Percentiles rank a stretch among this genome's conserved stretches.
Conservation (phyloP, 2,113 vertebrate species). For the Choloepus hoffmanni region DNA sequence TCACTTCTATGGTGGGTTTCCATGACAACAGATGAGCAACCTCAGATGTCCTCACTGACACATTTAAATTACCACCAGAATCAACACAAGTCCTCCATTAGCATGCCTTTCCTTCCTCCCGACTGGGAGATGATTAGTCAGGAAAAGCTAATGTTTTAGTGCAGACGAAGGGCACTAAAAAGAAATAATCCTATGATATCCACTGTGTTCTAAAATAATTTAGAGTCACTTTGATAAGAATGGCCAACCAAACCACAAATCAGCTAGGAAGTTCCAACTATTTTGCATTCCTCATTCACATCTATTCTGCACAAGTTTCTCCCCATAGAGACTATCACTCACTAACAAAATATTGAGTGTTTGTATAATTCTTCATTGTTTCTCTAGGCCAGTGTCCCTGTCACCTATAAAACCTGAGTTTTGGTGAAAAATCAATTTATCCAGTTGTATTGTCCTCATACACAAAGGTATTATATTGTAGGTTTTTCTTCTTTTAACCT, state of each 20-base stretch:
- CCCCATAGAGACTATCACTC: not conserved
- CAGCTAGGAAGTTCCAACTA: not conserved
- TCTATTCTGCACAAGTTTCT: not conserved
- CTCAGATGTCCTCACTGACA: not conserved
- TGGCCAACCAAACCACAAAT: not conserved
- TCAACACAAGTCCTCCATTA: not conserved
- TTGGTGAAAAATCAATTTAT: not conserved
- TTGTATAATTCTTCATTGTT: not conserved
- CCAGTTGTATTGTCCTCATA: not conserved
- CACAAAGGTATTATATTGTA: not conserved
- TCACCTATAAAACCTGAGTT: not conserved
- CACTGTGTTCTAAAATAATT: not conserved
- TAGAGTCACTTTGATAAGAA: not conserved
- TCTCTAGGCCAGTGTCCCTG: not conserved
- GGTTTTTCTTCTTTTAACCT: not conserved
- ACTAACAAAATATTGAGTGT: not conserved
- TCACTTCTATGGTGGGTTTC: not conserved
- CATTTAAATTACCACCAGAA: conserved; percentile 6
- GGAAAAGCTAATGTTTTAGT: not conserved
- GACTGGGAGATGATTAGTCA: not conserved
- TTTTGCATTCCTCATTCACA: not conserved
- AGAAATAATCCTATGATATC: not conserved
- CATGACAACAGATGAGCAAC: conserved; percentile 7
- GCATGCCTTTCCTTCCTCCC: not conserved
- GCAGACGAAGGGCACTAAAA: not conserved